A percentile compares a stretch with the other conserved stretches of the same genome.
Evolutionary conservation across 2,888 invertebrate genomes (phyloP).

Genomic region (Erannis defoliaria): DNA sequence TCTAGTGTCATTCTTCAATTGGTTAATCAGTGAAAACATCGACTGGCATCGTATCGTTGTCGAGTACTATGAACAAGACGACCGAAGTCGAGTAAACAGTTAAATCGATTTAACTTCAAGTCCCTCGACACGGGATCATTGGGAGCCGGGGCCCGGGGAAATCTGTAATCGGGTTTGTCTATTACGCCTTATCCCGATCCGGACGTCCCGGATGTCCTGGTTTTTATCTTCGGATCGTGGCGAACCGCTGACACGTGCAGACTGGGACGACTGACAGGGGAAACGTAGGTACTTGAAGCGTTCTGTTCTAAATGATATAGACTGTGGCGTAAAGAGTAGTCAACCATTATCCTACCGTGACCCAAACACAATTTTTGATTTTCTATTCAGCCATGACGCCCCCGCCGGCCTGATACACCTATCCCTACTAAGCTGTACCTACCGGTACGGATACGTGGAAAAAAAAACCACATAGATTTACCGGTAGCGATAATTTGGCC

Average conservation of each 20-base stretch:
- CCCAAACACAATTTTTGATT: too few relatives aligned
- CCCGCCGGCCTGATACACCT: too few relatives aligned
- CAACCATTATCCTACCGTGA: too few relatives aligned
- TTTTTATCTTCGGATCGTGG: slow-evolving; percentile 64
- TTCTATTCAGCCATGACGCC: too few relatives aligned
- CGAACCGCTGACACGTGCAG: slow-evolving; percentile 53
- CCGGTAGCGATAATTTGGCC: too few relatives aligned
- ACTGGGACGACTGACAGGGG: background rate
- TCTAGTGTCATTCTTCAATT: too few relatives aligned
- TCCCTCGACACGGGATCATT: slow-evolving; percentile 60
- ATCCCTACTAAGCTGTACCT: too few relatives aligned
- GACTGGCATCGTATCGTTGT: background rate
- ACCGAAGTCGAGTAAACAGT: slow-evolving; percentile 34
- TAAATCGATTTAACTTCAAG: slow-evolving; percentile 54
- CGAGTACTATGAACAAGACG: slow-evolving; percentile 6
- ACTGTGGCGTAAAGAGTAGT: too few relatives aligned
- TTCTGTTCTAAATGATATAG: background rate
- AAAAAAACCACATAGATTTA: too few relatives aligned
- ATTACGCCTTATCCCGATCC: slow-evolving; percentile 66
- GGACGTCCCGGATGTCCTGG: slow-evolving; percentile 50
- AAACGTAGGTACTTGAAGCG: background rate
- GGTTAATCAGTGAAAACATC: background rate
- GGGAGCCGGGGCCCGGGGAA: slow-evolving; percentile 71
- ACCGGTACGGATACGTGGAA: too few relatives aligned
- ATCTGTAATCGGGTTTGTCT: slow-evolving; percentile 80